phyloP scores from a whole-genome alignment of 37 sponge, comb jelly and placozoan species.

The Aplysina aerophoba region DNA sequence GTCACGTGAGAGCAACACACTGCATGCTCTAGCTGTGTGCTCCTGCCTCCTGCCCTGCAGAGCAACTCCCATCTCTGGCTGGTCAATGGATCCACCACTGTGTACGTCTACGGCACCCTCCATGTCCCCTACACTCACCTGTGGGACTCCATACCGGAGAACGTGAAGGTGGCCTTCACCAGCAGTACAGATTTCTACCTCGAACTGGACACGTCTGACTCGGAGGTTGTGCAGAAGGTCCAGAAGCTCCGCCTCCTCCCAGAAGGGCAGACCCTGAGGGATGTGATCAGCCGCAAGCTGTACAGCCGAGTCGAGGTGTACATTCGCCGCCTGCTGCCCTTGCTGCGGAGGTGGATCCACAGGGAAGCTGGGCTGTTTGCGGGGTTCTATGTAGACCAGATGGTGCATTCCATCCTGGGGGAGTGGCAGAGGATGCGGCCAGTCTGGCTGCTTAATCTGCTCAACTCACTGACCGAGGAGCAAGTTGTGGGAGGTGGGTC shows the following conservation, averaged over 20 bases:
- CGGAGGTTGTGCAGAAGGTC: slow-evolving; percentile 10
- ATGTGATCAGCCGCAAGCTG: slow-evolving; percentile 11
- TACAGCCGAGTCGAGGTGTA: slow-evolving; percentile 32
- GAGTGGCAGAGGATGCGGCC: slow-evolving; percentile 65
- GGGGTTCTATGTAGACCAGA: slow-evolving; percentile 14
- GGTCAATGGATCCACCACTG: slow-evolving; percentile 34
- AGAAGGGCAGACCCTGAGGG: neutral
- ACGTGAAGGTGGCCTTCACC: slow-evolving; percentile 58
- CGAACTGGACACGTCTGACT: slow-evolving; percentile 46
- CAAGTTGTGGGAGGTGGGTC: neutral
- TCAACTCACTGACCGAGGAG: slow-evolving; percentile 58
- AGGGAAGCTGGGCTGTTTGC: slow-evolving; percentile 14
- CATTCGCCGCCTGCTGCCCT: slow-evolving; percentile 10
- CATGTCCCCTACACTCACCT: slow-evolving; percentile 63
- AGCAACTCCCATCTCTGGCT: slow-evolving; percentile 65
- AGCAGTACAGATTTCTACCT: slow-evolving; percentile 37
- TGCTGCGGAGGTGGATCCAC: slow-evolving; percentile 47
- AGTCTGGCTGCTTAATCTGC: slow-evolving; percentile 50
- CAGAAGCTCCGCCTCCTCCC: slow-evolving; percentile 36
- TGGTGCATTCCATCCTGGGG: slow-evolving; percentile 29
- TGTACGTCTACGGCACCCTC: slow-evolving; percentile 74
- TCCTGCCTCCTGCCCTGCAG: slow-evolving; percentile 24
- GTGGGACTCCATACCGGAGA: slow-evolving; percentile 65
- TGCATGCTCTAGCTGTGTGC: too few species aligned
- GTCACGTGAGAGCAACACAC: too few species aligned